Evolutionary conservation across 1,140 invertebrate genomes (phyloP).

Genomic region (Lucilia cuprina): DNA sequence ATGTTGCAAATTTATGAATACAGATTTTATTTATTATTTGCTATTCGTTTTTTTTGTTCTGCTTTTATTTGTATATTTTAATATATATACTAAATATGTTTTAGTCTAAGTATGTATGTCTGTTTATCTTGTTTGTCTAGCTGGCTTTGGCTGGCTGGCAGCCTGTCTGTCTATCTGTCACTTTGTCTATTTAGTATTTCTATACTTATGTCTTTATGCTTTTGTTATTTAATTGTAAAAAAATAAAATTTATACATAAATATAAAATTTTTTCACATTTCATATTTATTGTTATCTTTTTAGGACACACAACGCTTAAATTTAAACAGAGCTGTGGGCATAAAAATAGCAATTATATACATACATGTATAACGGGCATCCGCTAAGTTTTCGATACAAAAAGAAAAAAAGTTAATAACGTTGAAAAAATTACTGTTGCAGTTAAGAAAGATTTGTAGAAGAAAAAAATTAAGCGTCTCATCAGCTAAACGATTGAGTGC

Average conservation of each 20-base stretch:
- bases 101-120: not conserved
- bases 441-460: no score
- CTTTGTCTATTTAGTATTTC: not conserved
- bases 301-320: not conserved
- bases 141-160: not conserved
- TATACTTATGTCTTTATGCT: not conserved
- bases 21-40: not conserved
- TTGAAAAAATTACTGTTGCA: no score
- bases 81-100: not conserved
- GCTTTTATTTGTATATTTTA: not conserved
- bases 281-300: not conserved
- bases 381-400: no score
- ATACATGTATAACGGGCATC: no score
- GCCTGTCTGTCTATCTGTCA: not conserved
- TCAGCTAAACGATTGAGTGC: no score
- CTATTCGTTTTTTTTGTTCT: not conserved
- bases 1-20: conserved; percentile 9
- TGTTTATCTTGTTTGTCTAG: not conserved
- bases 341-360: not conserved
- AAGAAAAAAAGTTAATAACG: no score
- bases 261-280: not conserved
- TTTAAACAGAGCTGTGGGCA: not conserved
- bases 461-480: no score
- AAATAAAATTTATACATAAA: not conserved
- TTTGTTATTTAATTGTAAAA: not conserved